phyloP scores from a whole-genome alignment of 1,140 invertebrate species.

The Drosophila mauritiana region DNA sequence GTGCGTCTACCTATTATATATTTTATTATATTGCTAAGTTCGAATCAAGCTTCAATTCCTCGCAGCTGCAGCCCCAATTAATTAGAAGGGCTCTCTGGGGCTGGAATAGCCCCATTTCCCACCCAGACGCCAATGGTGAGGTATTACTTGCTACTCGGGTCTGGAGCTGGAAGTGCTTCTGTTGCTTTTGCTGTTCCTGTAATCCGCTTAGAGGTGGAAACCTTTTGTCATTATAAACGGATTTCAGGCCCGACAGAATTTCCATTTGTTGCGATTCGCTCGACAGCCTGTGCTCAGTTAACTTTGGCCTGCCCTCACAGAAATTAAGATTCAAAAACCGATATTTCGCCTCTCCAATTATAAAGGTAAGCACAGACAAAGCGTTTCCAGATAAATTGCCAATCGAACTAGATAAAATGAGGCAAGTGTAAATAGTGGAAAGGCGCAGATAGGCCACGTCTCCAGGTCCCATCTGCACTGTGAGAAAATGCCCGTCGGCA shows the following conservation, averaged over 20 bases:
- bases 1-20: too few relatives aligned
- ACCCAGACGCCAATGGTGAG: neutral
- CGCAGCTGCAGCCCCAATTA: conserved; percentile 1
- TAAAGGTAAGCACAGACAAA: conserved; percentile 41
- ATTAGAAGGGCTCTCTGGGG: conserved; percentile 11
- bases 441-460: conserved; percentile 65
- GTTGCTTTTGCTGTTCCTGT: conserved; percentile 46
- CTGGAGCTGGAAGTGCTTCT: conserved; percentile 19
- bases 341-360: conserved; percentile 67
- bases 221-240: conserved; percentile 83
- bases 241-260: conserved; percentile 81
- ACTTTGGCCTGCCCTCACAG: conserved; percentile 64
- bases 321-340: conserved; percentile 83
- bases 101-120: neutral
- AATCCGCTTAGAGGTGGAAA: conserved; percentile 82
- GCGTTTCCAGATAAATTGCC: conserved; percentile 78
- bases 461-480: neutral
- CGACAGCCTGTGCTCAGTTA: conserved; percentile 54
- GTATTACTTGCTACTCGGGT: conserved; percentile 26
- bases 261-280: conserved; percentile 75
- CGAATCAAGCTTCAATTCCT: neutral
- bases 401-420: conserved; percentile 82
- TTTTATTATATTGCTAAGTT: too few relatives aligned
- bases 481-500: neutral
- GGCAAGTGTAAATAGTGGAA: conserved; percentile 78